phyloP scores from a whole-genome alignment of 1,140 invertebrate genomes.

The Hypothenemus hampei region DNA sequence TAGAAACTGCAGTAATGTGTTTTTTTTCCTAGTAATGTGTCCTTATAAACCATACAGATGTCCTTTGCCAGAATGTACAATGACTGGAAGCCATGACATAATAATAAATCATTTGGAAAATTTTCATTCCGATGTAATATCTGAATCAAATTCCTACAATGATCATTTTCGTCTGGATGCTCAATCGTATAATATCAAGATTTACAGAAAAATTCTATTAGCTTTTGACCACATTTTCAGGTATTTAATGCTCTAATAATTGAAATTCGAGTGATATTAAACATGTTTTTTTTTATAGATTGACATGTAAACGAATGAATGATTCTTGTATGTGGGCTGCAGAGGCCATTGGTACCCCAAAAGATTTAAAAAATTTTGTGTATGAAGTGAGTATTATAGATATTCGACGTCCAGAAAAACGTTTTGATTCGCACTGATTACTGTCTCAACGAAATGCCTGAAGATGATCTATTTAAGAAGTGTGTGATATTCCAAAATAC shows the following conservation, averaged over 20 bases:
- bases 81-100: conserved; percentile 26
- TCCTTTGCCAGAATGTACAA: conserved; percentile 31
- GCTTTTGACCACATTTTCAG: conserved; percentile 30
- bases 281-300: conserved; percentile 12
- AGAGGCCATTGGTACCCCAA: conserved; percentile 32
- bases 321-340: conserved; percentile 37
- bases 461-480: conserved; percentile 35
- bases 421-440: conserved; percentile 34
- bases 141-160: conserved; percentile 24
- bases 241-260: conserved; percentile 1
- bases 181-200: conserved; percentile 17
- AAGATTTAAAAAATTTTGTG: conserved; percentile 29
- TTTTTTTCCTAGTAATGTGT: conserved; percentile 30
- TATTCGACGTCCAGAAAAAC: conserved; percentile 31
- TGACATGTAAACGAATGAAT: conserved; percentile 31
- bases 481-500: conserved; percentile 35
- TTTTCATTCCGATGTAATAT: conserved; percentile 27
- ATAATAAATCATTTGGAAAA: conserved; percentile 30
- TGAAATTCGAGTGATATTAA: too few species aligned
- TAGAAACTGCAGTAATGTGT: too few species aligned
- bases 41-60: conserved; percentile 34
- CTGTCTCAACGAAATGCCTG: conserved; percentile 34
- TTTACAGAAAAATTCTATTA: conserved; percentile 27
- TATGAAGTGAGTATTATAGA: conserved; percentile 36
- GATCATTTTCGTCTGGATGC: conserved; percentile 28